phyloP scores from a whole-genome alignment of 2,797 vertebrate species.

The Neomorphus geoffroyi region DNA sequence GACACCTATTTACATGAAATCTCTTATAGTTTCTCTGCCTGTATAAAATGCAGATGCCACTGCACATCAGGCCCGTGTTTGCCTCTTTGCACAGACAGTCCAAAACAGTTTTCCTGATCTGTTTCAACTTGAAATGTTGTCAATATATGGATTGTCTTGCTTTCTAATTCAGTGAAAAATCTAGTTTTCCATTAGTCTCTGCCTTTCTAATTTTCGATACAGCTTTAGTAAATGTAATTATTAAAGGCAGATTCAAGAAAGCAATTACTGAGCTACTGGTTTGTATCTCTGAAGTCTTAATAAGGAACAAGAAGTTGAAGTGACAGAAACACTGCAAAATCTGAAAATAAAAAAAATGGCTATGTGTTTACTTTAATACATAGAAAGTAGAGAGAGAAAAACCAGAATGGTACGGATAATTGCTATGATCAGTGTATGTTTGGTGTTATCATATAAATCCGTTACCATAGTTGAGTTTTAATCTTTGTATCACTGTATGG shows the following conservation, averaged over 20 bases:
- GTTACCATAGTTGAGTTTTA: background rate
- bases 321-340: slow-evolving; percentile 63
- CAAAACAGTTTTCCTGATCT: slow-evolving; percentile 96
- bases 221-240: slow-evolving; percentile 96
- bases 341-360: slow-evolving; percentile 16
- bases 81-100: slow-evolving; percentile 88
- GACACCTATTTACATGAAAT: slow-evolving; percentile 79
- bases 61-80: slow-evolving; percentile 86
- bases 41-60: slow-evolving; percentile 80
- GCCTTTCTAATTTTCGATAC: slow-evolving; percentile 86
- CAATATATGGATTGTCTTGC: slow-evolving; percentile 97
- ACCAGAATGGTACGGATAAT: background rate
- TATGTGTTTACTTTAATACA: background rate
- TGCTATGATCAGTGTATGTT: background rate
- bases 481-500: background rate
- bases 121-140: slow-evolving; percentile 94
- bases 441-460: background rate
- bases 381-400: background rate
- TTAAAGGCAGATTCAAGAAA: slow-evolving; percentile 99
- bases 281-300: slow-evolving; percentile 98
- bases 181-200: slow-evolving; percentile 99
- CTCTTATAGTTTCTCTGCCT: slow-evolving; percentile 79
- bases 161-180: slow-evolving; percentile 99
- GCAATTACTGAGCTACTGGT: slow-evolving; percentile 93
- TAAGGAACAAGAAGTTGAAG: slow-evolving; percentile 81